Evolutionary conservation across 1,140 invertebrate genomes (phyloP).

Genomic region (Anastatus disparis): DNA sequence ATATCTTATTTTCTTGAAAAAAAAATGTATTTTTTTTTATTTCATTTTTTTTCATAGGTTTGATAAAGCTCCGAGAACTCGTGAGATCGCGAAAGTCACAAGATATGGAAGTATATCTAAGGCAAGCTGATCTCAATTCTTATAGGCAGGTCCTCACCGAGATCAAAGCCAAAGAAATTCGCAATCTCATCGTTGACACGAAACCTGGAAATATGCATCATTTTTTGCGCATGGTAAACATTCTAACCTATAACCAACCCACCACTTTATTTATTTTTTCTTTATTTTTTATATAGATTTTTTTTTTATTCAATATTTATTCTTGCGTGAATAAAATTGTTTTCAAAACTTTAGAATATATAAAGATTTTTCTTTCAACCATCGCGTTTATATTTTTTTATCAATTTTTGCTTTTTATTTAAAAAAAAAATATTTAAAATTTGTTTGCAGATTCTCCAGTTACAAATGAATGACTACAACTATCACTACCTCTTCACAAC

Average conservation of each 20-base stretch:
- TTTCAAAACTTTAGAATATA: too few relatives aligned
- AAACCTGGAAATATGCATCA: constrained; percentile 70
- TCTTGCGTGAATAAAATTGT: too few relatives aligned
- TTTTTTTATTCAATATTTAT: too few relatives aligned
- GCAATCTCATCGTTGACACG: constrained; percentile 73
- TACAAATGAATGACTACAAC: constrained; percentile 78
- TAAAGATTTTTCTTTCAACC: too few relatives aligned
- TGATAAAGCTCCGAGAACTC: constrained; percentile 70
- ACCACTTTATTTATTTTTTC: not conserved
- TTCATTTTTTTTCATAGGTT: constrained; percentile 67
- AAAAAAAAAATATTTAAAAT: too few relatives aligned
- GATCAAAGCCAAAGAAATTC: constrained; percentile 72
- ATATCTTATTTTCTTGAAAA: too few relatives aligned
- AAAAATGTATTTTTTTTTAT: too few relatives aligned
- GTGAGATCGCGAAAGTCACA: constrained; percentile 62
- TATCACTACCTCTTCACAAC: constrained; percentile 78
- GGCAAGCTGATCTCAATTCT: constrained; percentile 69
- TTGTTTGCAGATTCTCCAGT: constrained; percentile 69
- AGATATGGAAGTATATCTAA: constrained; percentile 70
- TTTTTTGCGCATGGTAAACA: constrained; percentile 70
- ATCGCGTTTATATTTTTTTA: too few relatives aligned
- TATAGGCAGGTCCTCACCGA: constrained; percentile 71
- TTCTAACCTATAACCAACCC: not conserved
- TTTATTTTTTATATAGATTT: too few relatives aligned
- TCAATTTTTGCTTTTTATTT: too few relatives aligned